Evolutionary conservation across 1,140 invertebrate genomes (phyloP).

Genomic region (Chironomus striatipennis): DNA sequence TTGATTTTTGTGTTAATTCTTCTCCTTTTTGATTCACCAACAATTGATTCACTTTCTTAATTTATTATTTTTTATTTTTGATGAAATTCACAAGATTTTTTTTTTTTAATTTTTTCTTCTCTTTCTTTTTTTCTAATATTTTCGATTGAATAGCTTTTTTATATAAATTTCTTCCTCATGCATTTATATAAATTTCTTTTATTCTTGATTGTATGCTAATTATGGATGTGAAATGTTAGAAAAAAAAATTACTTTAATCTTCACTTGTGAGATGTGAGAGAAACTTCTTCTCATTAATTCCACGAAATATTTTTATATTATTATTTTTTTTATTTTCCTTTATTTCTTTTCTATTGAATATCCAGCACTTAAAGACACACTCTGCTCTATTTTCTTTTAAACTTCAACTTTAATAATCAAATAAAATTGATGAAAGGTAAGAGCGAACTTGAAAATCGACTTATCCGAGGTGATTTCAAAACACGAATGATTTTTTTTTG

Average conservation of each 20-base stretch:
- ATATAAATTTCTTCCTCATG: not conserved
- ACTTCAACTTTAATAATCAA: not conserved
- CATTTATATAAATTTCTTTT: not conserved
- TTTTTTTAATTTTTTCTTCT: not conserved
- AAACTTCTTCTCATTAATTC: not conserved
- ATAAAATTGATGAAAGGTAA: not conserved
- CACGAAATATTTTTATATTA: not conserved
- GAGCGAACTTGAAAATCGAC: not conserved
- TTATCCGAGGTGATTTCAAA: slow-evolving; percentile 5
- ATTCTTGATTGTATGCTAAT: slow-evolving; percentile 12
- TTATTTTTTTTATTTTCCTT: too few relatives aligned
- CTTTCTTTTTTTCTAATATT: slow-evolving; percentile 13
- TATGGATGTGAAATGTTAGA: not conserved
- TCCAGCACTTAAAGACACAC: too few relatives aligned
- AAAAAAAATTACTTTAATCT: not conserved
- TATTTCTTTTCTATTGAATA: too few relatives aligned
- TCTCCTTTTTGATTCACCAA: not conserved
- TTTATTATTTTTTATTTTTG: not conserved
- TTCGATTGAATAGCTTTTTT: not conserved
- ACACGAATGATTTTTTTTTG: slow-evolving; percentile 8
- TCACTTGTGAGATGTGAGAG: not conserved
- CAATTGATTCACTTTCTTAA: slow-evolving; percentile 1
- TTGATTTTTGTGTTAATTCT: not conserved
- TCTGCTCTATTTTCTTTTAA: too few relatives aligned
- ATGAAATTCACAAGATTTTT: not conserved